Conservation (phyloP, 2,797 vertebrate species). For the Coregonus ussuriensis region DNA sequence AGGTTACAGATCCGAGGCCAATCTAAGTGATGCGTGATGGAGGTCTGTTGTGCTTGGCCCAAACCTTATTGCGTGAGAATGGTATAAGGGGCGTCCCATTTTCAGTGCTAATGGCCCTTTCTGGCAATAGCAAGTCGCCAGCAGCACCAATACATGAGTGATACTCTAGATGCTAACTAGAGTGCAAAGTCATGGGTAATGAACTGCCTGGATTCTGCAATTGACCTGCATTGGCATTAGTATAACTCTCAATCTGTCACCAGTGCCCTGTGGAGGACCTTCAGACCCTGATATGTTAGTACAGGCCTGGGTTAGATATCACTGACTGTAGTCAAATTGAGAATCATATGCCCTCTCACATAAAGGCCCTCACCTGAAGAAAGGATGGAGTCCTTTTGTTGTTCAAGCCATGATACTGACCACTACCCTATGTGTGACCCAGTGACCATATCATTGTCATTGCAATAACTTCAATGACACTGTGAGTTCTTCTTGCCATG, state of each 20-base stretch:
- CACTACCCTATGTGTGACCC: no score
- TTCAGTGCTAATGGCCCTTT: no score
- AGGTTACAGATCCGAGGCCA: no score
- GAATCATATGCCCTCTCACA: no score
- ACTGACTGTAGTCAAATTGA: no score
- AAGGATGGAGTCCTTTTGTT: no score
- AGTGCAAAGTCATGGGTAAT: constrained; percentile 48
- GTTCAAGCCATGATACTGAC: no score
- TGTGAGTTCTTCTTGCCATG: no score
- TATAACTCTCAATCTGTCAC: constrained; percentile 18
- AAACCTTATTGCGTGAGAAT: background rate
- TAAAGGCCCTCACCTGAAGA: no score
- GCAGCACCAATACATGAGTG: constrained; percentile 39
- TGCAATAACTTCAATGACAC: no score
- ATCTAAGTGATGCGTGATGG: background rate
- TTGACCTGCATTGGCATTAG: constrained; percentile 36
- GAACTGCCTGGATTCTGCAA: constrained; percentile 40
- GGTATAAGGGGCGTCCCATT: background rate
- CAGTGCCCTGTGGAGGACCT: constrained; percentile 4
- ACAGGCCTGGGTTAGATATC: background rate
- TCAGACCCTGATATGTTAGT: background rate
- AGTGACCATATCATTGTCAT: no score
- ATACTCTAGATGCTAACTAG: constrained; percentile 37
- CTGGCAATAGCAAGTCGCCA: constrained; percentile 31
- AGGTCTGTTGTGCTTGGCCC: background rate